These are phyloP conservation scores for Aselliscus stoliczkanus DNA, from an alignment of 2,797 vertebrate genomes.

Conservation along the genomic window DNA sequence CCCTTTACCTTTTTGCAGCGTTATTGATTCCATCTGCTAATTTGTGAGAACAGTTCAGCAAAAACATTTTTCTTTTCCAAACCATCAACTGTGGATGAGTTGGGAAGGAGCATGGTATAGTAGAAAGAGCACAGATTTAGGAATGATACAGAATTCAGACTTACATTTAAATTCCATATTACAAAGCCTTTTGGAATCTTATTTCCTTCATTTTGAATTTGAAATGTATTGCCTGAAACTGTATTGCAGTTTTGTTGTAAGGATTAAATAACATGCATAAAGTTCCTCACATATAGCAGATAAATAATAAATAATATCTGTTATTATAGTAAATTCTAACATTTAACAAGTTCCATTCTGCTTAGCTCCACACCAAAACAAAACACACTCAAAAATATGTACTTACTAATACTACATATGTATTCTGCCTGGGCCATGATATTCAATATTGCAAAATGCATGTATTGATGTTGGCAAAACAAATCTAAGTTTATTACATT, in stretches of 20 bases:
- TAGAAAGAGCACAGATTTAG: not conserved
- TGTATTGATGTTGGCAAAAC: not conserved
- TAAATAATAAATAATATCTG: not conserved
- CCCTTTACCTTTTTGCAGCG: not conserved
- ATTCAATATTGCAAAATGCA: not conserved
- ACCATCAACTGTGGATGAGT: not conserved
- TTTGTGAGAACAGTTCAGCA: not conserved
- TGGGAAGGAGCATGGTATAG: rapidly evolving
- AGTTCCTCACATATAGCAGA: not conserved
- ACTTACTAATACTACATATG: not conserved
- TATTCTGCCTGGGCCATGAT: not conserved
- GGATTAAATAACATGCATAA: not conserved
- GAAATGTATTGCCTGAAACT: not conserved
- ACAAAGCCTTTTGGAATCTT: not conserved
- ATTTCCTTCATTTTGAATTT: not conserved
- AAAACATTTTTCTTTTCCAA: not conserved
- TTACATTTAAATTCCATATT: not conserved
- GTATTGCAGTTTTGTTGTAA: not conserved
- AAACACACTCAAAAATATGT: not conserved
- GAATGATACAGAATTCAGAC: not conserved
- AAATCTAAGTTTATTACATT: not conserved
- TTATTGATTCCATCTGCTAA: not conserved
- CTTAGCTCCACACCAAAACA: not conserved
- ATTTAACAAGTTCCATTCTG: not conserved
- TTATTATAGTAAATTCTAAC: not conserved